These are phyloP conservation scores for Lanius collurio DNA, from an alignment of 2,113 vertebrate species.

Conservation along the genomic window DNA sequence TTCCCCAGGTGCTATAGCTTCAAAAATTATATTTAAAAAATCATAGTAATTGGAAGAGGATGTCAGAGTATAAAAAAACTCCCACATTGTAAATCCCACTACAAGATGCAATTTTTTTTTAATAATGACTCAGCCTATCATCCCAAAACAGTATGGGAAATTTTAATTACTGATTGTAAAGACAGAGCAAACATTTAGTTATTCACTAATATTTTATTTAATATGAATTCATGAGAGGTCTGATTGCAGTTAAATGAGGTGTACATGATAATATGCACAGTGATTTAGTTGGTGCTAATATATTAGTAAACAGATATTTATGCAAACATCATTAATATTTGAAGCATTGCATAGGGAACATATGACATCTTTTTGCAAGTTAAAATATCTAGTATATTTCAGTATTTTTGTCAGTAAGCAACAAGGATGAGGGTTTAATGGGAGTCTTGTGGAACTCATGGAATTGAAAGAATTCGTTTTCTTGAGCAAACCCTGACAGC, in stretches of 20 bases:
- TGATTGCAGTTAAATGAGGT: slow-evolving; percentile 9
- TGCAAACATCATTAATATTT: not conserved
- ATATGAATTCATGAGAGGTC: not conserved
- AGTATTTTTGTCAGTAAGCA: not conserved
- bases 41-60: not conserved
- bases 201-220: slow-evolving; percentile 7
- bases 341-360: not conserved
- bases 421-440: not conserved
- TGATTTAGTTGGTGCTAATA: not conserved
- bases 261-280: not conserved
- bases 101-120: not conserved
- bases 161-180: not conserved
- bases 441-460: not conserved
- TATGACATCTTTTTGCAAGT: not conserved
- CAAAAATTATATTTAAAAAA: not conserved
- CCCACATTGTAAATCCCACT: not conserved
- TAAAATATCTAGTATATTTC: not conserved
- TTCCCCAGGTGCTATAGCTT: not conserved
- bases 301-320: not conserved
- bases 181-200: not conserved
- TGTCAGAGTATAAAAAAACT: not conserved
- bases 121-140: not conserved
- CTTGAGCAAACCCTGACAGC: not conserved
- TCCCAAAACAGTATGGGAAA: not conserved
- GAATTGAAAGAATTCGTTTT: not conserved